phyloP scores from a whole-genome alignment of 2,113 vertebrate genomes.

The Phocoena sinus region DNA sequence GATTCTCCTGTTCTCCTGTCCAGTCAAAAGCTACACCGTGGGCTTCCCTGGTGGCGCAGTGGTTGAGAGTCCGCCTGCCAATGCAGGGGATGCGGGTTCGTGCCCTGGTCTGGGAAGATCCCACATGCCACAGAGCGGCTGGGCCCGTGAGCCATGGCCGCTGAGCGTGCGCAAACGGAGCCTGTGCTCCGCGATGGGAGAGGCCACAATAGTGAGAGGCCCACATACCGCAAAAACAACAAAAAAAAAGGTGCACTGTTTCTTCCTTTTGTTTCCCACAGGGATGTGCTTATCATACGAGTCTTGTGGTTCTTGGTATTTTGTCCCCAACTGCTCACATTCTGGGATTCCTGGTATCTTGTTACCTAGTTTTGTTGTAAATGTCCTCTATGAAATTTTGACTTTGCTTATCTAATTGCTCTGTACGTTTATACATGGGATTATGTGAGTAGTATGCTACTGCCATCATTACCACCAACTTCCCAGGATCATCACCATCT shows the following conservation, averaged over 20 bases:
- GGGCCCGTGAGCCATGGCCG: no score
- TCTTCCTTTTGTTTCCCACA: background rate
- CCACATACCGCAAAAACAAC: no score
- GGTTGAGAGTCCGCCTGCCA: no score
- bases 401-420: background rate
- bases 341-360: background rate
- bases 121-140: no score
- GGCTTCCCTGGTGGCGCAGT: no score
- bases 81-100: no score
- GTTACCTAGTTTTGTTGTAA: background rate
- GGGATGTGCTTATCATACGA: accelerated
- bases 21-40: no score
- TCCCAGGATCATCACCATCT: background rate
- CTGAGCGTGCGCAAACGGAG: no score
- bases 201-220: no score
- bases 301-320: background rate
- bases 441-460: background rate
- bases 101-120: no score
- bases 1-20: no score
- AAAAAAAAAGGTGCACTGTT: background rate
- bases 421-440: background rate
- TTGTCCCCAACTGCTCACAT: background rate
- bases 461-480: background rate
- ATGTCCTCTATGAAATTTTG: background rate
- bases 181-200: no score